These are phyloP conservation scores for Odontesthes bonariensis DNA, from an alignment of 2,113 vertebrate species.

Conservation along the genomic window DNA sequence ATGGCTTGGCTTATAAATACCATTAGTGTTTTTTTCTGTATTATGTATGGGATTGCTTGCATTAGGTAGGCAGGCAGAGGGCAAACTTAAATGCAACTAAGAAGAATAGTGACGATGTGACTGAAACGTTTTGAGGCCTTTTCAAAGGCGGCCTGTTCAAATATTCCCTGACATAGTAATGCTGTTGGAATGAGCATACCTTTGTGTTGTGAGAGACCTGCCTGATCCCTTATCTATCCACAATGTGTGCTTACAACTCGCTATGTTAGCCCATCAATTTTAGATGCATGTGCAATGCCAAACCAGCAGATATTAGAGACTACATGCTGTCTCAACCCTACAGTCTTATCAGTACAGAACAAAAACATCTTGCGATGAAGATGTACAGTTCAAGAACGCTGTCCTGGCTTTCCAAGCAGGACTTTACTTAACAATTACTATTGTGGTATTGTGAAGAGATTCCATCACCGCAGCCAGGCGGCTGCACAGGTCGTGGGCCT, in stretches of 20 bases:
- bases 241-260: background rate
- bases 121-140: background rate
- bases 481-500: constrained; percentile 93
- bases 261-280: constrained; percentile 9
- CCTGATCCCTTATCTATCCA: background rate
- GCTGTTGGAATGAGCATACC: constrained; percentile 1
- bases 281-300: constrained; percentile 9
- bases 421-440: constrained; percentile 87
- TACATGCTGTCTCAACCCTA: background rate
- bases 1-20: background rate
- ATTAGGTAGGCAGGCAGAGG: background rate
- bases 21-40: background rate
- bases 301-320: constrained; percentile 13
- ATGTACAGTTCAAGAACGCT: background rate
- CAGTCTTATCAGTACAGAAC: background rate
- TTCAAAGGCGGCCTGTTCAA: background rate
- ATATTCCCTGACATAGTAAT: background rate
- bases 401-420: background rate
- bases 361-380: background rate
- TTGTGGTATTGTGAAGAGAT: constrained; percentile 89
- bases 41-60: background rate
- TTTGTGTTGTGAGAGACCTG: background rate
- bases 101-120: background rate
- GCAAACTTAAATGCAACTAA: background rate
- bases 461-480: constrained; percentile 95